These are phyloP conservation scores for Euwallacea similis DNA, from an alignment of 1,140 invertebrate genomes.

Conservation along the genomic window DNA sequence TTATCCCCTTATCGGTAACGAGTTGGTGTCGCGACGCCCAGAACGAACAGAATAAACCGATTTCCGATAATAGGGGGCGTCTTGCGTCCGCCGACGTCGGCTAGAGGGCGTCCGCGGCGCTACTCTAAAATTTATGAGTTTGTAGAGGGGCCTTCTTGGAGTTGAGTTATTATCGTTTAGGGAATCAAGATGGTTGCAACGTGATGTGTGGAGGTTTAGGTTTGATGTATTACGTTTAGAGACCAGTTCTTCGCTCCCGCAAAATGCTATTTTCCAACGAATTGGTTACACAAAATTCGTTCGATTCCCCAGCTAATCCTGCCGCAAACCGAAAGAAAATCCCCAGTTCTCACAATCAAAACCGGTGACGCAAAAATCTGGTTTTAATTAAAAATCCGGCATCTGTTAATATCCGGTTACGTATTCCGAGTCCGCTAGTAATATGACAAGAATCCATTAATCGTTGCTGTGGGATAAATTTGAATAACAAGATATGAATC, in stretches of 20 bases:
- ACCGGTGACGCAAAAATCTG: conserved; percentile 18
- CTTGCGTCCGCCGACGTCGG: not conserved
- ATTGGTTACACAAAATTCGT: not conserved
- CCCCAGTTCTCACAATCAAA: conserved; percentile 14
- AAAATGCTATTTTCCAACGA: conserved; percentile 3
- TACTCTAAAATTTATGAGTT: conserved; percentile 6
- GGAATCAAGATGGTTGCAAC: conserved; percentile 10
- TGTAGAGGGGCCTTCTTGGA: conserved; percentile 2
- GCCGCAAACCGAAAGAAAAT: conserved; percentile 4
- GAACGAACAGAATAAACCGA: not conserved
- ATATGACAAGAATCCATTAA: conserved; percentile 31
- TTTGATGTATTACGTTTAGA: not conserved
- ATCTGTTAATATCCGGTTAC: conserved; percentile 35
- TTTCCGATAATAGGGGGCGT: conserved; percentile 18
- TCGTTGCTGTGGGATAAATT: conserved; percentile 17
- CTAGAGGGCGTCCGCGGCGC: conserved; percentile 3
- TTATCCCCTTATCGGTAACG: not conserved
- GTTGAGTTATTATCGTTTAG: conserved; percentile 2
- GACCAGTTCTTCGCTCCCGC: not conserved
- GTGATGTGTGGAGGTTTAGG: not conserved
- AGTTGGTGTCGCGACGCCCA: conserved; percentile 6
- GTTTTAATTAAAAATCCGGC: conserved; percentile 32
- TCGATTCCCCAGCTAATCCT: too few species aligned
- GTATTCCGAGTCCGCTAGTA: conserved; percentile 20
- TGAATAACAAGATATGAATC: conserved; percentile 23